Percentiles rank a stretch among this genome's conserved stretches.
phyloP scores from a whole-genome alignment of 2,888 invertebrate genomes.

The Cenopis cana region DNA sequence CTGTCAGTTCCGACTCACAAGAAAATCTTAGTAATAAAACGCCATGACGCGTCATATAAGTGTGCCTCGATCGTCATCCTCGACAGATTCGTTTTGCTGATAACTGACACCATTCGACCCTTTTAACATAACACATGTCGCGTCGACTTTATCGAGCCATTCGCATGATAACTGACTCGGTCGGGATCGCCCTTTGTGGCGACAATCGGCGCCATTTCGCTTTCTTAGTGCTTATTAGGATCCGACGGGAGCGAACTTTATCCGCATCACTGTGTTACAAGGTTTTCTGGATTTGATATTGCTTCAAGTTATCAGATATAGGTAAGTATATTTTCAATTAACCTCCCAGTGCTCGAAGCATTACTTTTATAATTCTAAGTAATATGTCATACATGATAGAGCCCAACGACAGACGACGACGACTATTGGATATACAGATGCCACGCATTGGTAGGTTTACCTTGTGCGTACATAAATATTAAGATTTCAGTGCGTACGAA shows the following conservation, averaged over 20 bases:
- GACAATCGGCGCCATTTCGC: neutral
- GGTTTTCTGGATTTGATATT: too few relatives aligned
- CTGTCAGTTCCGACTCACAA: neutral
- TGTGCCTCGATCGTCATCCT: neutral
- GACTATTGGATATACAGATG: too few relatives aligned
- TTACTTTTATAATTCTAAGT: too few relatives aligned
- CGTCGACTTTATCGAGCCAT: neutral
- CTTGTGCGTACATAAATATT: too few relatives aligned
- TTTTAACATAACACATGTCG: constrained; percentile 11
- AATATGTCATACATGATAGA: too few relatives aligned
- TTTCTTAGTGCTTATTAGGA: neutral
- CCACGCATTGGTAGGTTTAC: too few relatives aligned
- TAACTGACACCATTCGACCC: constrained; percentile 10
- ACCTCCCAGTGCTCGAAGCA: too few relatives aligned
- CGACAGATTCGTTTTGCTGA: constrained; percentile 1
- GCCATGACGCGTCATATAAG: neutral
- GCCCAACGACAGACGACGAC: too few relatives aligned
- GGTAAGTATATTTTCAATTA: too few relatives aligned
- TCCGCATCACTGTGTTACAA: neutral
- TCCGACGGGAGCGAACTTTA: neutral
- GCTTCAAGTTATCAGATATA: too few relatives aligned
- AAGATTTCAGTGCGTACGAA: too few relatives aligned
- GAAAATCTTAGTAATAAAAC: neutral
- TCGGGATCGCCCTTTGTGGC: constrained; percentile 10
- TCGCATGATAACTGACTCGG: constrained; percentile 12